These are phyloP conservation scores for Kradibia gibbosae DNA, from an alignment of 1,140 invertebrate genomes.

Conservation along the genomic window DNA sequence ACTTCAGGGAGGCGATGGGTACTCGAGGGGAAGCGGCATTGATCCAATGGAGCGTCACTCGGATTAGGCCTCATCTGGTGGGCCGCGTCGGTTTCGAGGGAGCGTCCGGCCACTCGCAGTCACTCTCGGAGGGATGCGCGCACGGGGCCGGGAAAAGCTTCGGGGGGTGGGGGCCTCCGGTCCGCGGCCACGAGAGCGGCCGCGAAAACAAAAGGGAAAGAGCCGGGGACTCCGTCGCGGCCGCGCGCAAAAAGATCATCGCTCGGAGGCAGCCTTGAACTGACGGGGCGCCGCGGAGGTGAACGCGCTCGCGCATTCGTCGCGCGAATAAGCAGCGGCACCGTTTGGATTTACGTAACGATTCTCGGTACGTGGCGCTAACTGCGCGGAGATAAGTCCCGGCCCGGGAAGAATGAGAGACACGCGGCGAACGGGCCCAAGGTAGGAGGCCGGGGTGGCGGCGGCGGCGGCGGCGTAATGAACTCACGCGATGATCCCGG, in stretches of 20 bases:
- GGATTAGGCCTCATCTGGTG: no score
- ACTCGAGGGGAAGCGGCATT: no score
- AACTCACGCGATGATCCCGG: constrained; percentile 63
- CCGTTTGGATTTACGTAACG: constrained; percentile 56
- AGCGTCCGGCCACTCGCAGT: neutral
- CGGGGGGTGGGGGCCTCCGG: neutral
- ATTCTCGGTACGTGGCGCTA: constrained; percentile 45
- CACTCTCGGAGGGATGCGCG: neutral
- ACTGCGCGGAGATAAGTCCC: neutral
- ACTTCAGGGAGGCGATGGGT: no score
- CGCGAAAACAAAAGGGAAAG: neutral
- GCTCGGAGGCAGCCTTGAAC: constrained; percentile 52
- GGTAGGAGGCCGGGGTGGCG: constrained; percentile 52
- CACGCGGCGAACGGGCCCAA: neutral
- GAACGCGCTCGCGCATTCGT: constrained; percentile 48
- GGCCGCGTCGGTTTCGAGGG: no score
- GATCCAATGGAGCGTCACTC: no score
- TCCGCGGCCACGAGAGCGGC: no score
- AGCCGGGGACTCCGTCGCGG: constrained; percentile 15
- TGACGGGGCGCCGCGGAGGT: constrained; percentile 37
- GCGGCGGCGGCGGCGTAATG: constrained; percentile 51
- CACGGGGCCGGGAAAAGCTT: no score
- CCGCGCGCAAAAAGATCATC: constrained; percentile 46
- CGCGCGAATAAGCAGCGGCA: constrained; percentile 46
- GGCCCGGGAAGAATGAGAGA: neutral